Percentiles rank a stretch among this genome's conserved stretches.
These are phyloP conservation scores for Graphium colonna DNA, from an alignment of 2,888 invertebrate species.

Conservation along the genomic window DNA sequence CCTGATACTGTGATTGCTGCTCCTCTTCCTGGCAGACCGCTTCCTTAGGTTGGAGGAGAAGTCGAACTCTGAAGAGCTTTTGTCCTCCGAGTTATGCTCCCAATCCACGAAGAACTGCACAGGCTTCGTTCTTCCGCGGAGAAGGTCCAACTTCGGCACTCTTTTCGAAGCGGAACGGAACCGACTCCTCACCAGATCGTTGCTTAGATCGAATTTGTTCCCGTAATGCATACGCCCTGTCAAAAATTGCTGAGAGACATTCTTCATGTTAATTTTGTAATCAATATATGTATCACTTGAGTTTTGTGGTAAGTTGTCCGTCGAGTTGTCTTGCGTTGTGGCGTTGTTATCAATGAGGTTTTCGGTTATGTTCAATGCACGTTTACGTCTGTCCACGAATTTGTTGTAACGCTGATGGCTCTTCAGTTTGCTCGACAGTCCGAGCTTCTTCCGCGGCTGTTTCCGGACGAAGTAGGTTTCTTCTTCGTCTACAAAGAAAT, in stretches of 20 bases:
- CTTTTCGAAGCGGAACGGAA: constrained; percentile 22
- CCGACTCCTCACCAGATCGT: constrained; percentile 11
- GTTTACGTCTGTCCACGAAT: constrained; percentile 41
- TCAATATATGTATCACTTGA: too few species aligned
- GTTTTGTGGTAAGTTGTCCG: constrained; percentile 18
- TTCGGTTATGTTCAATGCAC: constrained; percentile 39
- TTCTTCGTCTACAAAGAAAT: constrained; percentile 35
- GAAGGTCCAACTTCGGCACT: constrained; percentile 31
- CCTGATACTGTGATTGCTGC: constrained; percentile 26
- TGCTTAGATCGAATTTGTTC: constrained; percentile 6
- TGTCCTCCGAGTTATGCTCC: constrained; percentile 35
- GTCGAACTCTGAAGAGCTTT: constrained; percentile 46
- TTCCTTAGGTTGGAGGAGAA: constrained; percentile 42
- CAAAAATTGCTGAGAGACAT: constrained; percentile 1
- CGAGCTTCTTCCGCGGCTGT: constrained; percentile 16
- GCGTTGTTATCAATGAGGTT: constrained; percentile 15
- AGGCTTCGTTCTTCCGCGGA: constrained; percentile 31
- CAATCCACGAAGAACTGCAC: constrained; percentile 31
- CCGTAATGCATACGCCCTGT: background rate
- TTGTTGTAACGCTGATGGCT: constrained; percentile 24
- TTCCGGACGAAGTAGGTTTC: constrained; percentile 32
- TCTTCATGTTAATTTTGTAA: too few species aligned
- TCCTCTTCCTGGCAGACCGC: constrained; percentile 35
- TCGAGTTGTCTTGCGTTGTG: constrained; percentile 8
- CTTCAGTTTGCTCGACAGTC: constrained; percentile 21